Evolutionary conservation across 1,140 invertebrate species (phyloP).

Genomic region (Idris sp.): DNA sequence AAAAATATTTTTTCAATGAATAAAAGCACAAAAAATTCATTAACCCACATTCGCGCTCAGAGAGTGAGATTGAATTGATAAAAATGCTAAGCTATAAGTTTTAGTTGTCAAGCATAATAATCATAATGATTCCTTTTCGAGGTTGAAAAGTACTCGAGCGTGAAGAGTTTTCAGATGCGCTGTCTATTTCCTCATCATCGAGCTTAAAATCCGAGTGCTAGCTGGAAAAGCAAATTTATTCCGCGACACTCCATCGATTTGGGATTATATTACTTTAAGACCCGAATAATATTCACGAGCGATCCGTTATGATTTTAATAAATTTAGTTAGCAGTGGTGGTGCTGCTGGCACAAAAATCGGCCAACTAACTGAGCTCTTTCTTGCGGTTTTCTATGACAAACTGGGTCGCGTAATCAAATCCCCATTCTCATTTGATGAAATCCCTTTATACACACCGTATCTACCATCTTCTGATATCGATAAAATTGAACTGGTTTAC

Average conservation of each 20-base stretch:
- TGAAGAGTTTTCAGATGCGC: constrained; percentile 34
- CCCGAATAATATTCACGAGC: constrained; percentile 76
- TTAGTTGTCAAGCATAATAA: constrained; percentile 22
- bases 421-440: constrained; percentile 58
- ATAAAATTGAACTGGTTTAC: constrained; percentile 57
- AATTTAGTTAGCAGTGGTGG: constrained; percentile 63
- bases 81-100: constrained; percentile 28
- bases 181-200: constrained; percentile 48
- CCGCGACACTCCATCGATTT: constrained; percentile 73
- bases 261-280: constrained; percentile 75
- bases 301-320: constrained; percentile 76
- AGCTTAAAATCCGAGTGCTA: constrained; percentile 29
- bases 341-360: no score
- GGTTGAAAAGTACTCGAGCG: constrained; percentile 25
- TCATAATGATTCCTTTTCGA: constrained; percentile 39
- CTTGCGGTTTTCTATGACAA: constrained; percentile 67
- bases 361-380: constrained; percentile 43
- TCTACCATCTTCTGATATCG: constrained; percentile 52
- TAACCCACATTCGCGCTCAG: no score
- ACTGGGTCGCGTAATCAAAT: constrained; percentile 67
- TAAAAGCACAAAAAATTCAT: no score
- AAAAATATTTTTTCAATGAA: no score
- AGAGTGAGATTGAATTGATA: constrained; percentile 33
- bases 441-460: constrained; percentile 49
- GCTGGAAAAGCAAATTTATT: constrained; percentile 71